Evolutionary conservation across 2,888 invertebrate genomes (phyloP), one percentile per base, ranked within the genome.

Genomic region (Acholoe squamosa): DNA sequence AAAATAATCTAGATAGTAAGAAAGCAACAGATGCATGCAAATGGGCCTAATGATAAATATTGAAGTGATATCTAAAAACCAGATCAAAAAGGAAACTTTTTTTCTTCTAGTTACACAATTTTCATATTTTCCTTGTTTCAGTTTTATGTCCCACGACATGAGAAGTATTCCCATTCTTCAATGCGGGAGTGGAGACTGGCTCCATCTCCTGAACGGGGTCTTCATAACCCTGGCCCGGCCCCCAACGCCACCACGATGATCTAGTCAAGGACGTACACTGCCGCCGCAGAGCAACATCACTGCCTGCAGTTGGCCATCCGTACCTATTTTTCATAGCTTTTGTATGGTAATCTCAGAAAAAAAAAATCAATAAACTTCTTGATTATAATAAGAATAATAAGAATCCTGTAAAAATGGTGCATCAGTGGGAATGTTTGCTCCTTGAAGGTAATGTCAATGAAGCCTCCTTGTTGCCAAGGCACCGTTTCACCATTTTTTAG

Each of bases 281-380:
- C 56, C 31, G 14, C 86, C 54, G 86, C 86, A 54, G 86, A n/a
- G 56, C 19, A 54, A n/a, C 28, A 14, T 28, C 54, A 43, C 84
- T 34, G 86, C 54, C 84, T 84, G 86, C 86, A 54, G 43, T 10
- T 43, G 56, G 86, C 52, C 86, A 54, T 52, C 54, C 28, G 25
- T 25, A 86, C 86, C 86, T 86, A 86, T 86, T 86, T 86, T 86
- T 86, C 86, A 86, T 86, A 86, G 86, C 86, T 86, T 86, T 86
- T 86, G 54, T 86, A 86, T 86, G 86, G 86, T 80, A 86, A 86
- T 86, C 86, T 86, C 86, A 1, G 56, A 54, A 43, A 56, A 54
- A 14, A 25, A 43, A 33, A 80, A 28, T n/a, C n/a, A n/a, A 43
- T 10, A 43, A 43, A 43, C 43, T 43, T 43, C 43, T 43, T 43